Percentiles rank a stretch among this genome's conserved stretches.
Conservation (phyloP, 2,797 vertebrate species). For the Telmatherina bonti region DNA sequence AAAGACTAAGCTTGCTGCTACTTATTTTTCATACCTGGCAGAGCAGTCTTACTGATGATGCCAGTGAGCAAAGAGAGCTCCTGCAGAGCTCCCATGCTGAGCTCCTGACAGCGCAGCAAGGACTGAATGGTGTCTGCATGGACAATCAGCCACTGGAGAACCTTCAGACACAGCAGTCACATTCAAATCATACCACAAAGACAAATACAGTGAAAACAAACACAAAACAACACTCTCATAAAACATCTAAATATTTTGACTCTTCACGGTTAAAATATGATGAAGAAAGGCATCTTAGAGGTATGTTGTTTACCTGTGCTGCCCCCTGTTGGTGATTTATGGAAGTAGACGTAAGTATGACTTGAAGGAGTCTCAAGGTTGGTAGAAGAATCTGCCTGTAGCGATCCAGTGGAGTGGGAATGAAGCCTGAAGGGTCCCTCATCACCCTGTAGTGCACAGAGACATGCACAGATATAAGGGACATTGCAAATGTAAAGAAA, state of each 20-base stretch:
- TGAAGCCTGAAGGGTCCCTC: conserved; percentile 92
- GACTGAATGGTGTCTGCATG: conserved; percentile 96
- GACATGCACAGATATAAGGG: neutral
- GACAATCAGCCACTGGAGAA: conserved; percentile 95
- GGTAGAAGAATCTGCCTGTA: conserved; percentile 96
- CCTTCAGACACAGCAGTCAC: conserved; percentile 72
- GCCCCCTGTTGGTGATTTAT: conserved; percentile 95
- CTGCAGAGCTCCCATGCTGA: conserved; percentile 90
- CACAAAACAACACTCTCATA: neutral
- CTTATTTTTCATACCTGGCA: conserved; percentile 86
- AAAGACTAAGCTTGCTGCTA: neutral
- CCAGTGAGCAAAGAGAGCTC: conserved; percentile 93
- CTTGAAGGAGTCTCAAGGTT: conserved; percentile 91
- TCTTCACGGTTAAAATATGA: neutral
- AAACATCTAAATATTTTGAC: neutral
- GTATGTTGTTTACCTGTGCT: conserved; percentile 84
- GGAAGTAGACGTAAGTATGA: conserved; percentile 94
- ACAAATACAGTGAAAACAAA: neutral
- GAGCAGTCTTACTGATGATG: conserved; percentile 97
- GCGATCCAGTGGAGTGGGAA: conserved; percentile 92
- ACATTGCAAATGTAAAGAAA: neutral
- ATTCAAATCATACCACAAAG: neutral
- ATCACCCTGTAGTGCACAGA: conserved; percentile 81
- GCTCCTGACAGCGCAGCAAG: conserved; percentile 91
- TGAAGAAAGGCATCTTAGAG: no score